These are phyloP conservation scores for Nyctereutes procyonoides DNA, from an alignment of 2,113 vertebrate species.

Conservation along the genomic window DNA sequence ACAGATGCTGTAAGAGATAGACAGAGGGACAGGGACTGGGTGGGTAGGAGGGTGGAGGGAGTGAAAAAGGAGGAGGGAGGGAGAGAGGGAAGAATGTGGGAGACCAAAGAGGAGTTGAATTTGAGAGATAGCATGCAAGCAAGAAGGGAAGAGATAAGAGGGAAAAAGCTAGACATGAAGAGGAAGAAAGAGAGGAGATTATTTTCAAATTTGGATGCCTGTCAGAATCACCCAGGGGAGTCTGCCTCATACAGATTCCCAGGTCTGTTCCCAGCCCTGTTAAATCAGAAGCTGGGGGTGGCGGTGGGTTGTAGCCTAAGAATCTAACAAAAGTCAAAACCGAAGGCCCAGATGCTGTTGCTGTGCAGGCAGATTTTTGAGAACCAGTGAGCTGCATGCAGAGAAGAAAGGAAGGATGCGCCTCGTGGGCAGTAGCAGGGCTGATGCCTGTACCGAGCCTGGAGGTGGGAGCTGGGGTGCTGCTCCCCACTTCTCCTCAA, in stretches of 20 bases:
- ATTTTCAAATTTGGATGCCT: neutral
- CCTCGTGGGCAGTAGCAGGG: too few species aligned
- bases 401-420: neutral
- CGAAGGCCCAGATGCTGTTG: neutral
- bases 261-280: neutral
- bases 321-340: neutral
- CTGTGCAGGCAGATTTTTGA: neutral
- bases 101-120: neutral
- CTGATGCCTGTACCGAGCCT: neutral
- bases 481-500: neutral
- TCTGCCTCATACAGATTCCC: neutral
- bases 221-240: neutral
- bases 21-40: neutral
- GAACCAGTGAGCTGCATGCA: neutral
- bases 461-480: too few species aligned
- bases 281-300: neutral
- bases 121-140: neutral
- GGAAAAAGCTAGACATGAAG: neutral
- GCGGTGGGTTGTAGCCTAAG: accelerated
- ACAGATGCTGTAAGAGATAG: neutral
- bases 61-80: accelerated
- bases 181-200: neutral
- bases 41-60: neutral
- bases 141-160: neutral
- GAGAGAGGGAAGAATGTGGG: neutral